phyloP scores from a whole-genome alignment of 2,113 vertebrate species.

The Emydura subglobosa region DNA sequence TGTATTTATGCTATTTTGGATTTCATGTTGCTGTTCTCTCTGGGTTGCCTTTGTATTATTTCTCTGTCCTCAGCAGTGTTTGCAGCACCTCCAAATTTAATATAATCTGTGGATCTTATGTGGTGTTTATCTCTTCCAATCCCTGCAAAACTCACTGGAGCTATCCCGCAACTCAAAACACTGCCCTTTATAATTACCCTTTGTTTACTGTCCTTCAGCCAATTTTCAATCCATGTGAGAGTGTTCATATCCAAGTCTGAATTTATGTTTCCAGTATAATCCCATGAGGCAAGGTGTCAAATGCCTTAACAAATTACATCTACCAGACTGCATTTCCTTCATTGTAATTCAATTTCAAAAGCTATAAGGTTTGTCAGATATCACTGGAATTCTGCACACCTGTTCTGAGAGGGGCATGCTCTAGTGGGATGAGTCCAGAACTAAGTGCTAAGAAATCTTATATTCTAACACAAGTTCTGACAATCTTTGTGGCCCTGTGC shows the following conservation, averaged over 20 bases:
- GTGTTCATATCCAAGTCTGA: not conserved
- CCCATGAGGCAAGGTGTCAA: not conserved
- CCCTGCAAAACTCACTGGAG: fast-evolving
- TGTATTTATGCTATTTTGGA: not conserved
- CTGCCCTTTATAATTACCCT: fast-evolving
- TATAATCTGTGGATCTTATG: not conserved
- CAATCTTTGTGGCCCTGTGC: not conserved
- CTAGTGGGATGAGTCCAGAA: not conserved
- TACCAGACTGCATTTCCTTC: not conserved
- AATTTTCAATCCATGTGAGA: not conserved
- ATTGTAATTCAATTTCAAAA: constrained; percentile 10
- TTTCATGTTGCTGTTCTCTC: not conserved
- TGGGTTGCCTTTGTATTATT: not conserved
- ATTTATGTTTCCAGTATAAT: not conserved
- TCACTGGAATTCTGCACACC: constrained; percentile 38
- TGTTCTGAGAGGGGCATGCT: not conserved
- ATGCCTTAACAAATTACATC: not conserved
- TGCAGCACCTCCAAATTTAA: not conserved
- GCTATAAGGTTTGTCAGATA: not conserved
- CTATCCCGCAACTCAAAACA: not conserved
- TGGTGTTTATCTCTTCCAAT: not conserved
- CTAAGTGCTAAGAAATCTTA: not conserved
- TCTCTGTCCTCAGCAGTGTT: not conserved
- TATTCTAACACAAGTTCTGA: constrained; percentile 33
- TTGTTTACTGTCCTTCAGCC: not conserved